Base-by-base conservation (phyloP, 2,888 invertebrate genomes). In the Neoaliturus tenellus region DNA sequence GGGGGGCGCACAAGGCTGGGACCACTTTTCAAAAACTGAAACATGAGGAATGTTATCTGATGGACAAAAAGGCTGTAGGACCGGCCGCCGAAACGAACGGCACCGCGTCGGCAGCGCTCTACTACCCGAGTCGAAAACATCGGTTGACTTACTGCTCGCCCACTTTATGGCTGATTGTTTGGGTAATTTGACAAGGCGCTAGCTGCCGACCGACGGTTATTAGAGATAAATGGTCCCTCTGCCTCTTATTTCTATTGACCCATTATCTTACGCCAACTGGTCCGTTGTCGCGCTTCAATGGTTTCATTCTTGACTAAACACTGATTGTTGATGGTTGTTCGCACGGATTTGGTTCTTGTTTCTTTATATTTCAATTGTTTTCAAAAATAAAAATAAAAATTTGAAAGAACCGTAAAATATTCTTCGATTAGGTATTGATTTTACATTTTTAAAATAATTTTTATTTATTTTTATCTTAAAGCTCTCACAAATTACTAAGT, bases 1-100 rank as follows among this genome's bases (percentile, higher is more conserved):
- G 89, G 90, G 90, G 90, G 90, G 90, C n/a, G 58, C 55, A 55
- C 33, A 58, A 75, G 58, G 80, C 73, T 73, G 85, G 84, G 84
- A 87, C 86, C 85, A 86, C 85, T 86, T 87, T 87, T 87, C 85
- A 86, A 85, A 86, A 87, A 85, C 85, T 83, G 86, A 85, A 85
- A 85, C 85, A 85, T 78, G 62, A 80, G 84, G 85, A 85, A 86
- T 85, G 83, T 83, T 85, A 83, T 80, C 85, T 85, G 80, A 39
- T 81, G 82, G 82, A 82, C 67, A 82, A 81, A 81, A 84, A 84
- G 80, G 62, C 82, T 62, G 75, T 44, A 69, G 69, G 69, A 81
- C 67, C 69, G 69, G 62, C 67, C 25, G 44, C 81, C 81, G 80
- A 84, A 84, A 81, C 84, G 81, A 78, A 82, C 55, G 81, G 83